Evolutionary conservation across 2,113 vertebrate genomes (phyloP).

Genomic region (Astur gentilis): DNA sequence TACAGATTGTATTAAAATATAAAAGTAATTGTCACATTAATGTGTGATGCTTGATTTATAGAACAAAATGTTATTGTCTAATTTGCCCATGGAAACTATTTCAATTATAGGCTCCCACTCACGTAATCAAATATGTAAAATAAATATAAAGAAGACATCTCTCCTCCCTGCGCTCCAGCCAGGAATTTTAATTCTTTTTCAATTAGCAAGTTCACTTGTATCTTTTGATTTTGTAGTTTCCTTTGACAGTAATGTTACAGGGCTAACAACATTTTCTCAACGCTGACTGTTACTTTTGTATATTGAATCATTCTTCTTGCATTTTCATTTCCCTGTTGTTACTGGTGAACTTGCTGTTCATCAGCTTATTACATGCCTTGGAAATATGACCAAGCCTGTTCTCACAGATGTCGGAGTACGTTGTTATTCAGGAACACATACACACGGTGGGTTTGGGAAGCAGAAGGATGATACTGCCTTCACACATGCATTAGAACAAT

Average conservation of each 20-base stretch:
- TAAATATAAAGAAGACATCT: background rate
- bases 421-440: background rate
- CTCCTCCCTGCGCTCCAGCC: background rate
- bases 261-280: background rate
- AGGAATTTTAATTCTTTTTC: background rate
- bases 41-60: background rate
- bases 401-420: background rate
- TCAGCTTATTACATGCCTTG: background rate
- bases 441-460: background rate
- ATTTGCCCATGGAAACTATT: background rate
- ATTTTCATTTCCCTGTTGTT: background rate
- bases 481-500: background rate
- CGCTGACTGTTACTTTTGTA: background rate
- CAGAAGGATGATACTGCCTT: background rate
- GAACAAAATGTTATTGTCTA: background rate
- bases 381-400: background rate
- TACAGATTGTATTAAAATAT: background rate
- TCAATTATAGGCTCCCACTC: background rate
- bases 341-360: background rate
- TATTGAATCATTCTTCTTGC: background rate
- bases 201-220: background rate
- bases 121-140: slow-evolving; percentile 9
- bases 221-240: background rate
- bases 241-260: background rate
- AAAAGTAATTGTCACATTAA: background rate